A percentile compares a stretch with the other conserved stretches of the same genome.
Evolutionary conservation across 2,797 vertebrate species (phyloP).

Genomic region (Sebastes iracundus): DNA sequence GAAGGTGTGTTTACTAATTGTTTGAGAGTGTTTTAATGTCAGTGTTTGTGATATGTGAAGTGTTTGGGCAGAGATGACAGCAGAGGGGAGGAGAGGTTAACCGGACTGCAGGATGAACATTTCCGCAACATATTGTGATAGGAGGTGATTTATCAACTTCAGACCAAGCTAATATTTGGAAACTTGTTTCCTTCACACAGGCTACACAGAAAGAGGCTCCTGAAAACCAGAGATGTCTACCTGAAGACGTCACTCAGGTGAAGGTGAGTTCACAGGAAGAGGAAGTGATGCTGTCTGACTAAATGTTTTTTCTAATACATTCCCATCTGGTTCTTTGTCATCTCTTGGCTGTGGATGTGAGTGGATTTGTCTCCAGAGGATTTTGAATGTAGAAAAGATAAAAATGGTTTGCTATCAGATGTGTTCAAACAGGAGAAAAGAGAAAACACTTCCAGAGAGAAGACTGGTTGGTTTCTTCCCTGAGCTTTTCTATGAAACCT

Average conservation of each 20-base stretch:
- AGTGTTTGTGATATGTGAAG: accelerated
- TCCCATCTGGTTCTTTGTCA: too few relatives aligned
- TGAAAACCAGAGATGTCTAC: neutral
- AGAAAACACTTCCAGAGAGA: neutral
- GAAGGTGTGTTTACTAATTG: too few relatives aligned
- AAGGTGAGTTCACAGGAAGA: neutral
- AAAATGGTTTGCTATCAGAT: neutral
- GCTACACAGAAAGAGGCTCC: neutral
- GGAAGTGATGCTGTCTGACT: neutral
- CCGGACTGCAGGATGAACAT: neutral
- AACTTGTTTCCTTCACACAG: too few relatives aligned
- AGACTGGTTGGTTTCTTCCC: neutral
- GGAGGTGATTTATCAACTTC: neutral
- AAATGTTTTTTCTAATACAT: neutral
- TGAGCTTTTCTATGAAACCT: neutral
- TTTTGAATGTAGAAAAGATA: neutral
- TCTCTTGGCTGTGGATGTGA: neutral
- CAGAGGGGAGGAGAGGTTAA: neutral
- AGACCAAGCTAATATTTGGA: neutral
- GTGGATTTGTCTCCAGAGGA: neutral
- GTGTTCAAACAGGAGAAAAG: neutral
- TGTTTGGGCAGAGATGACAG: too few relatives aligned
- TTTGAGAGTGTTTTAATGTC: too few relatives aligned
- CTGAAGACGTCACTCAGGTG: neutral
- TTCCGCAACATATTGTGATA: accelerated